A percentile compares a stretch with the other conserved stretches of the same genome.
These are phyloP conservation scores for Mayetiola destructor DNA, from an alignment of 2,888 invertebrate genomes.

Conservation along the genomic window DNA sequence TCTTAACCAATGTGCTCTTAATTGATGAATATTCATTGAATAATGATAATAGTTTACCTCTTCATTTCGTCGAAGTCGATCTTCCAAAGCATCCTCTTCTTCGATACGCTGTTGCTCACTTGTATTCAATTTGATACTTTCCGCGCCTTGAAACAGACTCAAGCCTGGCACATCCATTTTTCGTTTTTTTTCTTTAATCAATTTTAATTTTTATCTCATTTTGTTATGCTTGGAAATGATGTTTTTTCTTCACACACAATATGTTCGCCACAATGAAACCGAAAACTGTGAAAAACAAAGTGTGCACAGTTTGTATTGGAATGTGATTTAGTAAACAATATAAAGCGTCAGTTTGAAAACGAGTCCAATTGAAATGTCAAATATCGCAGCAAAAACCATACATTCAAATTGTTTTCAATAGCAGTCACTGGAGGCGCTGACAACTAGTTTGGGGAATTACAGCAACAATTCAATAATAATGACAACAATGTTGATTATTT, in stretches of 20 bases:
- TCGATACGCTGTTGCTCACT: constrained; percentile 47
- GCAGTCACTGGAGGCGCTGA: too few relatives aligned
- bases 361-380: background rate
- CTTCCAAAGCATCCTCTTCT: constrained; percentile 54
- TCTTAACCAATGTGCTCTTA: too few relatives aligned
- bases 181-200: background rate
- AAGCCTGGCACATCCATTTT: constrained; percentile 47
- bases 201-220: too few relatives aligned
- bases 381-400: too few relatives aligned
- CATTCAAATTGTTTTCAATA: too few relatives aligned
- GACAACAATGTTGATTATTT: too few relatives aligned
- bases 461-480: too few relatives aligned
- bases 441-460: too few relatives aligned
- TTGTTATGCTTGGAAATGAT: too few relatives aligned
- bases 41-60: constrained; percentile 38
- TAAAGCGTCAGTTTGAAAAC: background rate
- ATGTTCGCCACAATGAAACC: too few relatives aligned
- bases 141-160: constrained; percentile 55
- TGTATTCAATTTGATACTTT: constrained; percentile 49
- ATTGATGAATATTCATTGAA: background rate
- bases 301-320: background rate
- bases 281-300: too few relatives aligned
- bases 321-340: constrained; percentile 2
- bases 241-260: too few relatives aligned
- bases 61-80: constrained; percentile 48